Evolutionary conservation across 1,140 invertebrate species (phyloP), one percentile per base, ranked within the genome.

Genomic region (Conus ventricosus): DNA sequence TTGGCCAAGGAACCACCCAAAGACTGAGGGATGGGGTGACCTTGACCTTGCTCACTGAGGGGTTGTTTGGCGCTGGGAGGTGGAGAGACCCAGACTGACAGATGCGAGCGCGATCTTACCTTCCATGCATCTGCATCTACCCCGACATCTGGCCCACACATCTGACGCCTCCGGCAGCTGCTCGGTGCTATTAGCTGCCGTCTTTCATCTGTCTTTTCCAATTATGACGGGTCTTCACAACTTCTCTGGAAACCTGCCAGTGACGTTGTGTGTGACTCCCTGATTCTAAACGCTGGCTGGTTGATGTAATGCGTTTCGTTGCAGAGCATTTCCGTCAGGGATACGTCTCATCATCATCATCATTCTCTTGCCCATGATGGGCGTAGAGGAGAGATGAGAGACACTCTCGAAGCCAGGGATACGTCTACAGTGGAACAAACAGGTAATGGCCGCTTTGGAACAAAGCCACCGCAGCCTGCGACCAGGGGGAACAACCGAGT

Each of bases 71-170:
- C 0, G 39, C 0, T 39, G 1, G 23, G 15, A 84, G 15, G 1
- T 53, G 27, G 27, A 84, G 13, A 15, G 2, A 53, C n/a, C 20
- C 54, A n/a, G 17, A 53, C 82, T 53, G 27, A 39, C 27, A n/a
- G 27, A 53, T 84, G 27, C 39, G 39, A 39, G 54, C 54, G 13
- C 17, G 27, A 4, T 17, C 51, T 39, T 2, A 13, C n/a, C 27
- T 84, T 54, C 27, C 51, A 39, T 53, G 20, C 82, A 84, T 84
- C 82, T 53, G 27, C 82, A 84, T 84, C 82, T 27, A 27, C 82
- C 20, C 54, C 53, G 54, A 27, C 82, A 84, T 53, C 82, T 27
- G 15, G 23, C 8, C 54, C 82, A 84, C 54, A 1, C 20, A 17
- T 39, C n/a, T 25, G 15, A 84, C 53, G 23, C 17, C 51, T 1